Evolutionary conservation across 2,888 invertebrate genomes (phyloP).

Genomic region (Celastrina argiolus): DNA sequence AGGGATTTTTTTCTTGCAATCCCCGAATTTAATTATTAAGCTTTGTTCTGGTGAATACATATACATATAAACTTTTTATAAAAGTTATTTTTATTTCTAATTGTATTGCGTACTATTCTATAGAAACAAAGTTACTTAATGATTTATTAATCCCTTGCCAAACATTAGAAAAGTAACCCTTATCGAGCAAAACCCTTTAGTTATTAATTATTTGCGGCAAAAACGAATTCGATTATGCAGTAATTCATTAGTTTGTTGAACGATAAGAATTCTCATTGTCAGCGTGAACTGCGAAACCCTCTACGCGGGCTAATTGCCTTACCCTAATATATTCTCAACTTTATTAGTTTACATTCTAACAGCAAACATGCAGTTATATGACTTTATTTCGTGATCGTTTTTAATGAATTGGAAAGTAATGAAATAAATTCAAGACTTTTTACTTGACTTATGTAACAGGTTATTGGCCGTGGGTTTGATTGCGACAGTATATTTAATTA

Average conservation of each 20-base stretch:
- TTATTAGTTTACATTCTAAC: constrained; percentile 1
- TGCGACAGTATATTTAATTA: too few relatives aligned
- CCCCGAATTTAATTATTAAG: neutral
- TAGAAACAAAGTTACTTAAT: neutral
- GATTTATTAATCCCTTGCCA: neutral
- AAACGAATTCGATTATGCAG: constrained; percentile 13
- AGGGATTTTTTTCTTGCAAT: neutral
- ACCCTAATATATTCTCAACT: constrained; percentile 6
- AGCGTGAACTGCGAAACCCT: constrained; percentile 9
- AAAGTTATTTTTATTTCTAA: too few relatives aligned
- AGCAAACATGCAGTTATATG: neutral
- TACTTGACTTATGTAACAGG: too few relatives aligned
- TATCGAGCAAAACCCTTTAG: neutral
- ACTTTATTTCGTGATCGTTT: neutral
- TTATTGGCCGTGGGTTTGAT: too few relatives aligned
- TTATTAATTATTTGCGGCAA: neutral
- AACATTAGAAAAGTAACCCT: constrained; percentile 4
- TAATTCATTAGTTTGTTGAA: constrained; percentile 15
- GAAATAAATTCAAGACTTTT: neutral
- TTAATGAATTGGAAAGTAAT: neutral
- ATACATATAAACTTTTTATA: too few relatives aligned
- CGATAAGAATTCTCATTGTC: constrained; percentile 10
- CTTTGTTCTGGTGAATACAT: neutral
- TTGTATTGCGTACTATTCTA: too few relatives aligned
- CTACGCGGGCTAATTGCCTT: neutral